A percentile compares a stretch with the other conserved stretches of the same genome.
Evolutionary conservation across 2,888 invertebrate species (phyloP).

Genomic region (Auanema sp.): DNA sequence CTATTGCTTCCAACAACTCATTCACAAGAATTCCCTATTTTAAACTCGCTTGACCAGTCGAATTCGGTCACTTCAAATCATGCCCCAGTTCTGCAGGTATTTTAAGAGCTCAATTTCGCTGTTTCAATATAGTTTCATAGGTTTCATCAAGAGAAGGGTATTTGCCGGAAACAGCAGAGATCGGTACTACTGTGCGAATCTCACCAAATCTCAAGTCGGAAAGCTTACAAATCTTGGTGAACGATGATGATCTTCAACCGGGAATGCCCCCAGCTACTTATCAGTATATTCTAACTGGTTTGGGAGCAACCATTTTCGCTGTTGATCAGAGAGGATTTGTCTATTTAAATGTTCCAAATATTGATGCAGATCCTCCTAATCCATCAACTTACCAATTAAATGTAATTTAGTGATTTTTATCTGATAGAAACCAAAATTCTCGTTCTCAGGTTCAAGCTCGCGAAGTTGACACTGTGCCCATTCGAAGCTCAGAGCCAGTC

Average conservation of each 20-base stretch:
- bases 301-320: conserved; percentile 63
- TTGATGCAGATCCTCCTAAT: conserved; percentile 60
- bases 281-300: conserved; percentile 63
- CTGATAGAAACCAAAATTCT: not conserved
- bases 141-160: conserved; percentile 60
- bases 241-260: conserved; percentile 63
- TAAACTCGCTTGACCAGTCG: too few relatives aligned
- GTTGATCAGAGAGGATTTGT: conserved; percentile 63
- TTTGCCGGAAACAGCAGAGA: conserved; percentile 56
- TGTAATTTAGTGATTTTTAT: conserved; percentile 40
- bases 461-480: conserved; percentile 62
- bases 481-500: conserved; percentile 55
- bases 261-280: conserved; percentile 64
- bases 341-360: conserved; percentile 58
- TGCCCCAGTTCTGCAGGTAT: not conserved
- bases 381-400: conserved; percentile 59
- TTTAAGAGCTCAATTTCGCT: not conserved
- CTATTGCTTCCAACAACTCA: too few relatives aligned
- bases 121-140: conserved; percentile 21
- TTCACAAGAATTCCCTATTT: too few relatives aligned
- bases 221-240: conserved; percentile 61
- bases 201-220: conserved; percentile 51
- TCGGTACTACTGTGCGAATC: conserved; percentile 60
- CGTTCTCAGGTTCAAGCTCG: conserved; percentile 59
- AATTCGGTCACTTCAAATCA: not conserved